phyloP scores from a whole-genome alignment of 2,888 invertebrate species.

The Kuschelorhynchus macadamiae region DNA sequence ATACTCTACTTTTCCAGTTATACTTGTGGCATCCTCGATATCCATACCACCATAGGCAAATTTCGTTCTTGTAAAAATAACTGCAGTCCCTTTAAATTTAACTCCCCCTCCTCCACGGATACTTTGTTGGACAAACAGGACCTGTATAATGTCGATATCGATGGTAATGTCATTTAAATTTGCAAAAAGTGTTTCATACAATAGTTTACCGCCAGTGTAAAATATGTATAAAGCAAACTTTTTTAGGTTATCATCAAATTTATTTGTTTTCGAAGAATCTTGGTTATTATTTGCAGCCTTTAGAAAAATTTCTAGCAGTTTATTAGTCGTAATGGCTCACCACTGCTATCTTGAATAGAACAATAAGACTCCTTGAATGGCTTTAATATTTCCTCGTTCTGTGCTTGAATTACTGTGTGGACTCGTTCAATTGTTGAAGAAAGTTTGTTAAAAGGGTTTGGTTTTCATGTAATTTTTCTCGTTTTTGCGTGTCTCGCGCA shows the following conservation, averaged over 20 bases:
- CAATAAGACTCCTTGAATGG: conserved; percentile 2
- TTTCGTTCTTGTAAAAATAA: conserved; percentile 8
- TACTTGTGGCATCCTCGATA: conserved; percentile 15
- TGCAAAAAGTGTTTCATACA: conserved; percentile 15
- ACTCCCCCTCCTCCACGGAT: conserved; percentile 12
- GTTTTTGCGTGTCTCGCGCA: background rate
- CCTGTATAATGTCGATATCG: conserved; percentile 13
- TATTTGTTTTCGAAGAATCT: background rate
- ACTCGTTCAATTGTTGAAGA: conserved; percentile 1
- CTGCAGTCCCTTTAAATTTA: conserved; percentile 8
- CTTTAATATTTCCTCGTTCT: conserved; percentile 3
- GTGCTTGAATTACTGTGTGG: background rate
- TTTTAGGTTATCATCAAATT: conserved; percentile 7
- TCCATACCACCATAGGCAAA: conserved; percentile 18
- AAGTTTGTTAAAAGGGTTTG: conserved; percentile 10
- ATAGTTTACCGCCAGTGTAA: conserved; percentile 15
- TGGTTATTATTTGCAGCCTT: conserved; percentile 2
- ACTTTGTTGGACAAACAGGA: conserved; percentile 3
- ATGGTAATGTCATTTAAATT: conserved; percentile 16
- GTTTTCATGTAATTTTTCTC: conserved; percentile 10
- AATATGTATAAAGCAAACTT: conserved; percentile 10
- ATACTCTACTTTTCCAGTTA: conserved; percentile 12
- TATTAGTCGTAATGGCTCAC: conserved; percentile 5
- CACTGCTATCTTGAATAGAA: background rate
- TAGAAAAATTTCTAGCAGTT: conserved; percentile 10